These are phyloP conservation scores for Meleagris gallopavo DNA, from an alignment of 2,113 vertebrate species.

Conservation along the genomic window DNA sequence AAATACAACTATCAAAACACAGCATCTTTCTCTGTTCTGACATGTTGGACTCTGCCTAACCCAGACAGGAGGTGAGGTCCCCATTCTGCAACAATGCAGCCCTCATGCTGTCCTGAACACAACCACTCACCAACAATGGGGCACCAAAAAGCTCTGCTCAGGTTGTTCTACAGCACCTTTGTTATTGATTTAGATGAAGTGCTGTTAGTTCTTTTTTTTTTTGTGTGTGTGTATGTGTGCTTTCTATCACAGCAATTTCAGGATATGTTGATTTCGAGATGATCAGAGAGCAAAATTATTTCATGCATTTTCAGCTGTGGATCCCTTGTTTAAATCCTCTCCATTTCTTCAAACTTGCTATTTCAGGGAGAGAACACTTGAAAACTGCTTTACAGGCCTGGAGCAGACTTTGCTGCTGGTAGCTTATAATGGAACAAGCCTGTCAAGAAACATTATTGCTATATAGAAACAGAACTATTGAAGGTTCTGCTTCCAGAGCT, in stretches of 20 bases:
- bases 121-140: too few species aligned
- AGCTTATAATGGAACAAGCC: neutral
- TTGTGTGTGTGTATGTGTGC: too few species aligned
- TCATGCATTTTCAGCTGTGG: neutral
- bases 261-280: neutral
- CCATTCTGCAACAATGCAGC: neutral
- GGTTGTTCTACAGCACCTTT: neutral
- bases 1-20: neutral
- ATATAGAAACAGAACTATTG: neutral
- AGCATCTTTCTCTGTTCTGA: neutral
- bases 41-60: neutral
- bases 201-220: too few species aligned
- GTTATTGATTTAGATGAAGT: neutral
- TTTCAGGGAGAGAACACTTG: neutral
- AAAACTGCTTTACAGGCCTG: neutral
- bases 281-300: neutral
- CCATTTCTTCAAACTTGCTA: neutral
- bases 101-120: neutral
- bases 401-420: neutral
- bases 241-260: neutral
- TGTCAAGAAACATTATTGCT: neutral
- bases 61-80: neutral
- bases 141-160: neutral
- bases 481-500: neutral
- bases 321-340: neutral